These are phyloP conservation scores for Mimumesa dahlbomi DNA, from an alignment of 2,888 invertebrate genomes.

Conservation along the genomic window DNA sequence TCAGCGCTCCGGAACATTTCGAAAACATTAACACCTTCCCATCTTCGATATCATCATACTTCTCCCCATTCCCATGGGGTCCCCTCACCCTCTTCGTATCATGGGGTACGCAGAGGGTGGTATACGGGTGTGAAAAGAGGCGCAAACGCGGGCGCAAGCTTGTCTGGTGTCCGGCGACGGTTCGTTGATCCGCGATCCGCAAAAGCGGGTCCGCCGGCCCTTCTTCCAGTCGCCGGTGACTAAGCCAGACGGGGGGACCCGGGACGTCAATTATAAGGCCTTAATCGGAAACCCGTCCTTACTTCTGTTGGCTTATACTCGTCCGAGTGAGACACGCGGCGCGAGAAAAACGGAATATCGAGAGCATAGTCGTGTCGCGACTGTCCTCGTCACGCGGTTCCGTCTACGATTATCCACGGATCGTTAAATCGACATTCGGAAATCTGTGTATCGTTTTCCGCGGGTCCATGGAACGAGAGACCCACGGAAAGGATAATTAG, in stretches of 20 bases:
- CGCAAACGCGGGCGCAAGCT: constrained; percentile 42
- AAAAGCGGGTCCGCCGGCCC: constrained; percentile 68
- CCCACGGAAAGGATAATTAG: too few species aligned
- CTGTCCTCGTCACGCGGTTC: constrained; percentile 12
- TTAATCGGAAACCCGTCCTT: constrained; percentile 80
- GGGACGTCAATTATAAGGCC: constrained; percentile 79
- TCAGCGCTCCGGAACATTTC: too few species aligned
- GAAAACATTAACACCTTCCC: too few species aligned
- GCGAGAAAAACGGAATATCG: constrained; percentile 52
- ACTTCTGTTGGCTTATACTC: constrained; percentile 76
- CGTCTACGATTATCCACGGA: too few species aligned
- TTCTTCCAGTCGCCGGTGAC: constrained; percentile 73
- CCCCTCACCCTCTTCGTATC: too few species aligned
- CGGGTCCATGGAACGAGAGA: too few species aligned
- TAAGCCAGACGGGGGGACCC: constrained; percentile 71
- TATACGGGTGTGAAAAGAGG: constrained; percentile 40
- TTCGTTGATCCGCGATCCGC: constrained; percentile 73
- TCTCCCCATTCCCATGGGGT: too few species aligned
- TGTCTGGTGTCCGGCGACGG: constrained; percentile 63
- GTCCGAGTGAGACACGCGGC: constrained; percentile 43
- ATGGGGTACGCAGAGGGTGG: too few species aligned
- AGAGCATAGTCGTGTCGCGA: constrained; percentile 36
- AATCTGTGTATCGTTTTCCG: neutral
- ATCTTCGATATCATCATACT: too few species aligned
- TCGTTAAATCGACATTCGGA: neutral